Evolutionary conservation across 2,113 vertebrate genomes (phyloP), one percentile per base, ranked within the genome.

Genomic region (Protomyctophum bolini): DNA sequence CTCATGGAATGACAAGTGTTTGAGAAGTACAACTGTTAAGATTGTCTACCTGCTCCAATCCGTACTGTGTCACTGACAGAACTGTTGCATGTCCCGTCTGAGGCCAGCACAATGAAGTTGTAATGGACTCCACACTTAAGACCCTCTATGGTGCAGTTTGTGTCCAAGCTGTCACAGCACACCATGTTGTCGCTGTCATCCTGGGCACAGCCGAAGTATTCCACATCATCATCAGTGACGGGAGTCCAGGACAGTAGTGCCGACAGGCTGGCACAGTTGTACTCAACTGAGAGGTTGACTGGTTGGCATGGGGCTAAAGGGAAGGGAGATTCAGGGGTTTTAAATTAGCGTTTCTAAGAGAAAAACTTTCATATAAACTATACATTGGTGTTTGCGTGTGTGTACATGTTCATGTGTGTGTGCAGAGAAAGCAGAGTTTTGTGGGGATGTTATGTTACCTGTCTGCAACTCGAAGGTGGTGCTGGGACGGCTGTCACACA

Each of bases 21-120:
- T 60, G 2, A 10, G 21, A 12, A 52, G 10, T 52, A 21, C 51
- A 52, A 52, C 51, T 12, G 4, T 52, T 10, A 55, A 68, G 47
- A 10, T 58, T 10, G 11, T 33, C 1, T 91, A 94, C 94, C 92
- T 90, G 86, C 89, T 74, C 84, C 84, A 7, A 11, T 63, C 46
- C 61, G 64, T 56, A 87, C 52, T 0, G 84, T 66, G 6, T 83
- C 69, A 68, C 91, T 91, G 64, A 79, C 74, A 63, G 92, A 91
- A 77, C 91, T 91, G 88, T 92, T 94, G 81, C 93, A 93, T 3
- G 28, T 67, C 33, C 84, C 82, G 8, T 91, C 84, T 2, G 86
- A 91, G 6, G 87, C 91, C 83, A 83, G 84, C 10, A 94, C 91
- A 2, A 90, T 86, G 80, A 94, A 91, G 72, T 89, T 91, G 73